Evolutionary conservation across 2,113 vertebrate genomes (phyloP).

Genomic region (Eonycteris spelaea): DNA sequence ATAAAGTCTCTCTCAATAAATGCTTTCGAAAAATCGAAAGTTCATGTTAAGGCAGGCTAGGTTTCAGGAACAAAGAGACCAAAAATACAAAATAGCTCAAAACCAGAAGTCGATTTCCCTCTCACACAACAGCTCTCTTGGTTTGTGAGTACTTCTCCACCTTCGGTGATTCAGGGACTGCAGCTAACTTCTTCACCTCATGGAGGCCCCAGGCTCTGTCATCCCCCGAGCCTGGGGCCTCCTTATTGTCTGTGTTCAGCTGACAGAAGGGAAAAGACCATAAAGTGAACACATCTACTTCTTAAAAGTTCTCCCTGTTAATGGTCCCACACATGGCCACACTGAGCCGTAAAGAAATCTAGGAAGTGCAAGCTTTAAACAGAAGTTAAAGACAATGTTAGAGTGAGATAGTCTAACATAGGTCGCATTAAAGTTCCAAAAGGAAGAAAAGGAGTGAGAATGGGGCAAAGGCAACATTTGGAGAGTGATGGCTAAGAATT

Average conservation of each 20-base stretch:
- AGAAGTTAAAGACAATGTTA: neutral
- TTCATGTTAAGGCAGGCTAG: neutral
- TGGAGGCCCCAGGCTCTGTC: neutral
- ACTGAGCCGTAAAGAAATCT: neutral
- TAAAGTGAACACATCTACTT: neutral
- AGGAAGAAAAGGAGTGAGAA: neutral
- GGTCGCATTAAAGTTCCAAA: neutral
- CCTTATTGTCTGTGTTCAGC: neutral
- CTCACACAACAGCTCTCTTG: neutral
- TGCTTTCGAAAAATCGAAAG: neutral
- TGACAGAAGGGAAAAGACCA: neutral
- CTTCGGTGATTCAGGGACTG: too few species aligned
- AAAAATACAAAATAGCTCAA: neutral
- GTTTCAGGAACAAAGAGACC: neutral
- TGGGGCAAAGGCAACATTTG: neutral
- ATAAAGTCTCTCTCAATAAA: neutral
- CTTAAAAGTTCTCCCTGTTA: neutral
- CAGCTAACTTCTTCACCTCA: neutral
- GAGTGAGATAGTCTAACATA: neutral
- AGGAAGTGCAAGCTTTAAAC: neutral
- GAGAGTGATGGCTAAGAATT: neutral
- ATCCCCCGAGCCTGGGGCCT: neutral
- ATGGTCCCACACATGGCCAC: neutral
- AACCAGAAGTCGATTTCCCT: neutral
- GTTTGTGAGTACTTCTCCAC: neutral